A percentile compares a stretch with the other conserved stretches of the same genome.
phyloP scores from a whole-genome alignment of 1,140 invertebrate species.

The Diabrotica virgifera region DNA sequence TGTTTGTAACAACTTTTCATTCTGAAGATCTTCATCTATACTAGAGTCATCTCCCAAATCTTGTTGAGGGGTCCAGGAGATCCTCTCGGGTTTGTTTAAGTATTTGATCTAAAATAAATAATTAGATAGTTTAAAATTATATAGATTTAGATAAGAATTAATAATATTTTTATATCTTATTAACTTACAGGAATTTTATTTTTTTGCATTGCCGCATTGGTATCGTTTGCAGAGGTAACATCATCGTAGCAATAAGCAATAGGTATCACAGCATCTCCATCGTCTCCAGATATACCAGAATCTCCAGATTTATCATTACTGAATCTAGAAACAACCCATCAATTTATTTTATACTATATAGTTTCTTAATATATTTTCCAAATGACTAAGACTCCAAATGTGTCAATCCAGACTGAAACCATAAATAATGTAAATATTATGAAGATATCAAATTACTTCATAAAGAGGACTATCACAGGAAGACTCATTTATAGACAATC shows the following conservation, averaged over 20 bases:
- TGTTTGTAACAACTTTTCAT: constrained; percentile 29
- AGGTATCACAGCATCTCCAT: constrained; percentile 55
- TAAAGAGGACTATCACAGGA: too few species aligned
- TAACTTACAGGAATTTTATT: not conserved
- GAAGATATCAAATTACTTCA: too few species aligned
- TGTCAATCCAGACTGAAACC: too few species aligned
- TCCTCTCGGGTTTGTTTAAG: constrained; percentile 11
- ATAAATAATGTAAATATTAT: too few species aligned
- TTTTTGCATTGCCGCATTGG: not conserved
- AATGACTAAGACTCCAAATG: too few species aligned
- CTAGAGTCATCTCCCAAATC: constrained; percentile 67
- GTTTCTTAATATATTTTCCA: too few species aligned
- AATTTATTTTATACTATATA: too few species aligned
- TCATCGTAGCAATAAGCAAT: constrained; percentile 31
- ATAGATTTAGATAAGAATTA: too few species aligned
- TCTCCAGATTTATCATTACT: constrained; percentile 59
- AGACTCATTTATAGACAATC: too few species aligned
- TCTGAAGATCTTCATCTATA: constrained; percentile 55
- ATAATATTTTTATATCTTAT: not conserved
- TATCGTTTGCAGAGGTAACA: constrained; percentile 3
- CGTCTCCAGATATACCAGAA: constrained; percentile 76
- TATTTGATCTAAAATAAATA: constrained; percentile 11
- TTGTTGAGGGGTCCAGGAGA: constrained; percentile 75
- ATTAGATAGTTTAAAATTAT: not conserved
- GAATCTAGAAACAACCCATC: constrained; percentile 24